Evolutionary conservation across 2,888 invertebrate genomes (phyloP).

Genomic region (Anoplius nigerrimus): DNA sequence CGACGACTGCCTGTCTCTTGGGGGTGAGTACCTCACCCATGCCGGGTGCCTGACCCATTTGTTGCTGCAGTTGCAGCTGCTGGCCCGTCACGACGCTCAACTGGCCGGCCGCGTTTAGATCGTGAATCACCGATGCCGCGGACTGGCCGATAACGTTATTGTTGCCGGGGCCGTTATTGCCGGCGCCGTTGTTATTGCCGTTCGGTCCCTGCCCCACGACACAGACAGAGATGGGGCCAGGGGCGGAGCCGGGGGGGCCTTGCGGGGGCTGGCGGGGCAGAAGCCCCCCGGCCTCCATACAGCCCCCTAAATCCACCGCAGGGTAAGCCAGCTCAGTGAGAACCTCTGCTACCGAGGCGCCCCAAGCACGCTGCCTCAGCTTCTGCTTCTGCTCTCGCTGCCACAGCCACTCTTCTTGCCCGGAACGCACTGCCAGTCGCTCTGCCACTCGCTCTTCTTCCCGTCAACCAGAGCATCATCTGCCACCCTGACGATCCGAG

Average conservation of each 20-base stretch:
- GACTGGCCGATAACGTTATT: slow-evolving; percentile 78
- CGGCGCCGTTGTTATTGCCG: slow-evolving; percentile 39
- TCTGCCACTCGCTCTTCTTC: slow-evolving; percentile 42
- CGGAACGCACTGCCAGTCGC: slow-evolving; percentile 30
- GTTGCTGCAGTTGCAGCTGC: slow-evolving; percentile 71
- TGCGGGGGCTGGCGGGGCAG: slow-evolving; percentile 82
- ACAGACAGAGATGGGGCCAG: slow-evolving; percentile 65
- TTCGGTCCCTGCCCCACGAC: slow-evolving; percentile 65
- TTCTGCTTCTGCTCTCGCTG: slow-evolving; percentile 39
- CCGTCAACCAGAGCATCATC: slow-evolving; percentile 59
- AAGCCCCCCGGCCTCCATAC: slow-evolving; percentile 86
- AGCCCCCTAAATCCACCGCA: slow-evolving; percentile 82
- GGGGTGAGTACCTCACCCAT: slow-evolving; percentile 84
- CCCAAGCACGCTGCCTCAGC: slow-evolving; percentile 51
- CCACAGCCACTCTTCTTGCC: slow-evolving; percentile 17
- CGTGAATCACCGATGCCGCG: slow-evolving; percentile 73
- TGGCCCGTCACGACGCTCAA: slow-evolving; percentile 59
- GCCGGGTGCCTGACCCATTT: slow-evolving; percentile 75
- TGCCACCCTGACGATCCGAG: slow-evolving; percentile 55
- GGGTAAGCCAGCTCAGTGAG: slow-evolving; percentile 77
- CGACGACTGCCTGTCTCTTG: slow-evolving; percentile 90
- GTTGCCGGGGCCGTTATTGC: slow-evolving; percentile 76
- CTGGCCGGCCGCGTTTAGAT: slow-evolving; percentile 61
- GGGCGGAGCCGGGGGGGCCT: slow-evolving; percentile 78
- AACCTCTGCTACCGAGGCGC: slow-evolving; percentile 73